These are phyloP conservation scores for Sitodiplosis mosellana DNA, from an alignment of 1,140 invertebrate genomes.

Conservation along the genomic window DNA sequence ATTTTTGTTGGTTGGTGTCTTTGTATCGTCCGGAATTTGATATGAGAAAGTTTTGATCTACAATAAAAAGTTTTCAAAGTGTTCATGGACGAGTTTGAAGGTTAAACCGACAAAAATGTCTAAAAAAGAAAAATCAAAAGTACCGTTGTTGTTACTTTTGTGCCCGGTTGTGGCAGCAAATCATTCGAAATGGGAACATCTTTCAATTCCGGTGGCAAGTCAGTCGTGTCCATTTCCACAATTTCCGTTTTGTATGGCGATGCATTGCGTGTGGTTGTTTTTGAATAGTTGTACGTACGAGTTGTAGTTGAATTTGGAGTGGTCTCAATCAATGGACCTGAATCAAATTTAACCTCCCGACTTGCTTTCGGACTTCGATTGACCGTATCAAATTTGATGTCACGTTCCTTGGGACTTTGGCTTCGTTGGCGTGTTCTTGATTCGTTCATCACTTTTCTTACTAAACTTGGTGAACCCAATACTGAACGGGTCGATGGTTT, in stretches of 20 bases:
- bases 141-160: slow-evolving; percentile 42
- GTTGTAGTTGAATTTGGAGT: background rate
- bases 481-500: background rate
- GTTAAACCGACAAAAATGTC: background rate
- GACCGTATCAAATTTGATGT: too few relatives aligned
- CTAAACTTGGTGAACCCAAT: slow-evolving; percentile 2
- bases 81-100: too few relatives aligned
- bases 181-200: slow-evolving; percentile 26
- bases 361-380: background rate
- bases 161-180: slow-evolving; percentile 38
- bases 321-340: background rate
- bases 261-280: background rate
- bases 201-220: slow-evolving; percentile 18
- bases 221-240: slow-evolving; percentile 7
- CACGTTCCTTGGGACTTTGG: background rate
- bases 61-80: too few relatives aligned
- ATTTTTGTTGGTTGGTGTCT: slow-evolving; percentile 27
- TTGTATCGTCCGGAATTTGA: slow-evolving; percentile 45
- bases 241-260: slow-evolving; percentile 8
- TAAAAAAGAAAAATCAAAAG: background rate
- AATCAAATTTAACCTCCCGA: slow-evolving; percentile 1
- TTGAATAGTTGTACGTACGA: slow-evolving; percentile 1
- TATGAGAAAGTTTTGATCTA: slow-evolving; percentile 55
- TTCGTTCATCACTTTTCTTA: background rate
- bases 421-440: background rate